Conservation (phyloP, 2,113 vertebrate genomes). For the Eonycteris spelaea region DNA sequence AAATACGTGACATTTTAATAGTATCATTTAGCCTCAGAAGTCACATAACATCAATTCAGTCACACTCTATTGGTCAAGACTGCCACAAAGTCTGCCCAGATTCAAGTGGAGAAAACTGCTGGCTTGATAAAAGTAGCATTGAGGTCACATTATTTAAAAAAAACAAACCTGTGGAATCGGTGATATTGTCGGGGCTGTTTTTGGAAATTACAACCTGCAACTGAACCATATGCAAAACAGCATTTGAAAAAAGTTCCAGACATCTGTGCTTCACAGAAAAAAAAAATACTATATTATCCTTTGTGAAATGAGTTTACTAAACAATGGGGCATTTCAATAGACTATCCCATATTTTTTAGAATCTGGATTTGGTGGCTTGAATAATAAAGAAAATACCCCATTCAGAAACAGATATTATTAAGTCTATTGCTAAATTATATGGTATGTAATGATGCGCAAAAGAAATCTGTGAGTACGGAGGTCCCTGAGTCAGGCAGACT, state of each 20-base stretch:
- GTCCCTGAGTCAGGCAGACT: neutral
- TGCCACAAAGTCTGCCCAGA: neutral
- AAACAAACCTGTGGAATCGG: neutral
- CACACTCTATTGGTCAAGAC: neutral
- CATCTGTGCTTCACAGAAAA: neutral
- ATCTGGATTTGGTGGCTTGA: neutral
- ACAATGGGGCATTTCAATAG: neutral
- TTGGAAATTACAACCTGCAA: neutral
- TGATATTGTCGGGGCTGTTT: neutral
- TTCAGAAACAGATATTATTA: neutral
- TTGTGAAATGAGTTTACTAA: neutral
- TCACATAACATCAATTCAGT: neutral
- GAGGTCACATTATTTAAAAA: neutral
- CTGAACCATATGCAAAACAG: neutral
- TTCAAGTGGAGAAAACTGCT: neutral
- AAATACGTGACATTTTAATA: neutral
- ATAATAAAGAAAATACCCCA: neutral
- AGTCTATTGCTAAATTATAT: too few relatives aligned
- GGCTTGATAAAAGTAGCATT: neutral
- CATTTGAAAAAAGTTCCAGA: neutral
- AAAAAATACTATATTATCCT: neutral
- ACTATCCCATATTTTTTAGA: neutral
- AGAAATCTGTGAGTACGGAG: neutral
- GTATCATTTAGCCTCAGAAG: neutral
- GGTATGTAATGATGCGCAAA: rapidly evolving